phyloP scores from a whole-genome alignment of 1,140 invertebrate genomes.

The Plectus sambesii region DNA sequence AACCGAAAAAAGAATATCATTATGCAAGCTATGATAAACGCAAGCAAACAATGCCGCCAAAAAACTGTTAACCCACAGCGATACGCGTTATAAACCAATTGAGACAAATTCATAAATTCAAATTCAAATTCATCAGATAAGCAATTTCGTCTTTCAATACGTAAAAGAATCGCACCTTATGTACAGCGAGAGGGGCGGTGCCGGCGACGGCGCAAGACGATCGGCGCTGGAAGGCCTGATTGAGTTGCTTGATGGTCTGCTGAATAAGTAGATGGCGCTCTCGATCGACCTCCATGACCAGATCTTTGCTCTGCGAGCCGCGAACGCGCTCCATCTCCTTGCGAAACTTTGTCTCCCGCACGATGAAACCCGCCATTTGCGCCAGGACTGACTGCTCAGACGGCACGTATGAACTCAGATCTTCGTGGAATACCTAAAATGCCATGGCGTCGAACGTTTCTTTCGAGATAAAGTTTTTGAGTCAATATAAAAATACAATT shows the following conservation, averaged over 20 bases:
- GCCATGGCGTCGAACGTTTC: no score
- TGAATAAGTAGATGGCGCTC: conserved; percentile 73
- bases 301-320: conserved; percentile 81
- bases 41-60: no score
- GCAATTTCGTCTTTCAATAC: no score
- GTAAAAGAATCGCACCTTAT: no score
- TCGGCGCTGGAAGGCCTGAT: conserved; percentile 52
- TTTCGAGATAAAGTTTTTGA: no score
- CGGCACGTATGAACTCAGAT: conserved; percentile 88
- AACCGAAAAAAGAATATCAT: no score
- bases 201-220: conserved; percentile 49
- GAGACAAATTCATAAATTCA: no score
- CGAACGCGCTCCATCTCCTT: conserved; percentile 93
- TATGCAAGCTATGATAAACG: no score
- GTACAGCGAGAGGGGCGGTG: conserved; percentile 76
- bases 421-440: conserved; percentile 35
- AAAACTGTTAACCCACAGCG: no score
- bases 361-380: conserved; percentile 87
- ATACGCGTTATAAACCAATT: no score
- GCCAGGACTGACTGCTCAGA: conserved; percentile 50
- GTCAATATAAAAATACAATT: no score
- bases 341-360: conserved; percentile 90
- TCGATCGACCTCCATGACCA: conserved; percentile 68
- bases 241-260: conserved; percentile 90
- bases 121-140: no score